phyloP scores from a whole-genome alignment of 2,113 vertebrate genomes.

The Loxodonta africana region DNA sequence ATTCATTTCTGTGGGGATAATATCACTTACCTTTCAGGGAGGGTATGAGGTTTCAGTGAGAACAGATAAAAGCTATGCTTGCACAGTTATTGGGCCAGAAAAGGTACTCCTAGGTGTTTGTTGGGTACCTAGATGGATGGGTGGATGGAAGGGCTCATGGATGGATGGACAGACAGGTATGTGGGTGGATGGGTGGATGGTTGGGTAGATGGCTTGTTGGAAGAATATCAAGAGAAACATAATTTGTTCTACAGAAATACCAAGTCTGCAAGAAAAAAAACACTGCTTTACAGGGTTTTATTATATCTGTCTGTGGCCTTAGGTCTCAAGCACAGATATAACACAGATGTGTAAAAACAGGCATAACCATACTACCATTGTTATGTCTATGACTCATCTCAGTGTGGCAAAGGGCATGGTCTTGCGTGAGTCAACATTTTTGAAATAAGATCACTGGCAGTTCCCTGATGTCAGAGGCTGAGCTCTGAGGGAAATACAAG shows the following conservation, averaged over 20 bases:
- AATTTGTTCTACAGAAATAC: not conserved
- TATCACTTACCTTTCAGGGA: not conserved
- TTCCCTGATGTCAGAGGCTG: not conserved
- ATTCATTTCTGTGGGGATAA: not conserved
- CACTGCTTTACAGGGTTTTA: conserved; percentile 42
- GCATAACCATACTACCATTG: not conserved
- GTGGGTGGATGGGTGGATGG: not conserved
- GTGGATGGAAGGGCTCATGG: not conserved
- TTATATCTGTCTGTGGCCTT: not conserved
- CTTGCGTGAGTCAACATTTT: not conserved
- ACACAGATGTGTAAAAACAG: not conserved
- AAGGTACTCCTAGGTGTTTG: not conserved
- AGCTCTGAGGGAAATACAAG: not conserved
- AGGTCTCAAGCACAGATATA: not conserved
- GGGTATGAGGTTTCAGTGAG: not conserved
- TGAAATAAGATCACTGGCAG: not conserved
- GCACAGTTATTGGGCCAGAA: not conserved
- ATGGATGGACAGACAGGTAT: not conserved
- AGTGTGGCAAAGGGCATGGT: not conserved
- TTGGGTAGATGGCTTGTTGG: not conserved
- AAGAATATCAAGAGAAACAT: not conserved
- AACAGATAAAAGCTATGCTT: conserved; percentile 9
- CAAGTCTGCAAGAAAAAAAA: not conserved
- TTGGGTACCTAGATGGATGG: not conserved
- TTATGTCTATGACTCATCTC: not conserved